phyloP scores from a whole-genome alignment of 2,797 vertebrate genomes.

The Picus viridis region DNA sequence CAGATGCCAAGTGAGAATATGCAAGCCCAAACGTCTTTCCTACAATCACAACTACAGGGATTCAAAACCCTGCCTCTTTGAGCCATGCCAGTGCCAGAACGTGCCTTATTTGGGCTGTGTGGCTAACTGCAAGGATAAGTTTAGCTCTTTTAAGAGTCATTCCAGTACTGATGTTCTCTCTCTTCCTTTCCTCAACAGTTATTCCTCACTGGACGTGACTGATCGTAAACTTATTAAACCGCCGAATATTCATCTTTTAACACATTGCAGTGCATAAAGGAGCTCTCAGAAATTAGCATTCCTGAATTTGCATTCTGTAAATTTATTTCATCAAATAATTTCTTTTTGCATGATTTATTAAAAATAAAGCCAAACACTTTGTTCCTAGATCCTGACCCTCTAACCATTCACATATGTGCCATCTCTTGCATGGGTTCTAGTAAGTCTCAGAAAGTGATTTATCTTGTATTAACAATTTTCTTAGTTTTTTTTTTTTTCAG shows the following conservation, averaged over 20 bases:
- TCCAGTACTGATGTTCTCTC: neutral
- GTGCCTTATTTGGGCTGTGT: neutral
- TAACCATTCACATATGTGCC: constrained; percentile 31
- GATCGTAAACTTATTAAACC: constrained; percentile 19
- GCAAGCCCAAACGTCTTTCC: neutral
- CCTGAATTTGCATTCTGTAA: constrained; percentile 10
- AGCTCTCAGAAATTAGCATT: constrained; percentile 33
- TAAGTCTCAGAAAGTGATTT: neutral
- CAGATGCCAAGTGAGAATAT: neutral
- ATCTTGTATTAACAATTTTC: neutral
- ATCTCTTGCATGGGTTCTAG: neutral
- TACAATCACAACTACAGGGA: neutral
- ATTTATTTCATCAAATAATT: constrained; percentile 46
- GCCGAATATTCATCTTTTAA: constrained; percentile 48
- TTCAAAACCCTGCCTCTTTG: neutral
- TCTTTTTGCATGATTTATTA: constrained; percentile 24
- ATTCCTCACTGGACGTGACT: neutral
- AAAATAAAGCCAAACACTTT: constrained; percentile 53
- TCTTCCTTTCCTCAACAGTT: neutral
- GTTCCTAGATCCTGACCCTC: constrained; percentile 31
- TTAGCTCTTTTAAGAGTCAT: neutral
- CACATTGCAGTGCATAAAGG: constrained; percentile 10
- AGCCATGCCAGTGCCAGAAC: neutral
- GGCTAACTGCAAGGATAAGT: neutral
- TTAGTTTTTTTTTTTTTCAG: neutral